These are phyloP conservation scores for Chrysocyon brachyurus DNA, from an alignment of 2,797 vertebrate species.

Conservation along the genomic window DNA sequence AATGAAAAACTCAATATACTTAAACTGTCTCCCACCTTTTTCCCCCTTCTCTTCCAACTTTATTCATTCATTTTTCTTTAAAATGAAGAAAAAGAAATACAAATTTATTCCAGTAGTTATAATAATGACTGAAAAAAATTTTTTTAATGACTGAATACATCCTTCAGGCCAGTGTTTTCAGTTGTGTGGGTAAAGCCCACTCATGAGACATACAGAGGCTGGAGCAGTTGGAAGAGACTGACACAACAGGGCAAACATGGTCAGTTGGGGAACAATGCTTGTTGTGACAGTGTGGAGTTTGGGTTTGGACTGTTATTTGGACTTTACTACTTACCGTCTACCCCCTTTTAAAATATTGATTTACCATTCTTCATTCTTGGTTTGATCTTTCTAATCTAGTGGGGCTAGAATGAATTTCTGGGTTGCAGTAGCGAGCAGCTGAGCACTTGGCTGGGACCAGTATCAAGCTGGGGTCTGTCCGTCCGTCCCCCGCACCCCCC, in stretches of 20 bases:
- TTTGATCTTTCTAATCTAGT: slow-evolving; percentile 15
- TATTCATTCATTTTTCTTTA: slow-evolving; percentile 24
- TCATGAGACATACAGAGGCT: background rate
- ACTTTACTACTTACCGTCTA: background rate
- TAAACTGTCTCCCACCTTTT: background rate
- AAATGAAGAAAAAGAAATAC: slow-evolving; percentile 22
- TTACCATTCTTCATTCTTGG: background rate
- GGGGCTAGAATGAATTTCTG: slow-evolving; percentile 8
- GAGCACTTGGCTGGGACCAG: background rate
- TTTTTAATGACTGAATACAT: background rate
- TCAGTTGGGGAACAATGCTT: background rate
- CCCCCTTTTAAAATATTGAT: background rate
- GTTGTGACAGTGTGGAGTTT: background rate
- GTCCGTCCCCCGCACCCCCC: background rate
- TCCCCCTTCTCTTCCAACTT: background rate
- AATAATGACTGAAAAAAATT: background rate
- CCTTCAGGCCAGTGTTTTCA: background rate
- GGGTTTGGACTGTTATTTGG: background rate
- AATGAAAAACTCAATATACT: background rate
- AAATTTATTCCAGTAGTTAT: background rate
- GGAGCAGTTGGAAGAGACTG: background rate
- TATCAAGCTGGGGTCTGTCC: background rate
- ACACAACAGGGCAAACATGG: background rate
- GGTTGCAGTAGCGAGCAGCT: background rate
- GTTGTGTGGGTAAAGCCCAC: background rate